Base-by-base conservation (phyloP, 2,888 invertebrate genomes). In the Hedya salicella region DNA sequence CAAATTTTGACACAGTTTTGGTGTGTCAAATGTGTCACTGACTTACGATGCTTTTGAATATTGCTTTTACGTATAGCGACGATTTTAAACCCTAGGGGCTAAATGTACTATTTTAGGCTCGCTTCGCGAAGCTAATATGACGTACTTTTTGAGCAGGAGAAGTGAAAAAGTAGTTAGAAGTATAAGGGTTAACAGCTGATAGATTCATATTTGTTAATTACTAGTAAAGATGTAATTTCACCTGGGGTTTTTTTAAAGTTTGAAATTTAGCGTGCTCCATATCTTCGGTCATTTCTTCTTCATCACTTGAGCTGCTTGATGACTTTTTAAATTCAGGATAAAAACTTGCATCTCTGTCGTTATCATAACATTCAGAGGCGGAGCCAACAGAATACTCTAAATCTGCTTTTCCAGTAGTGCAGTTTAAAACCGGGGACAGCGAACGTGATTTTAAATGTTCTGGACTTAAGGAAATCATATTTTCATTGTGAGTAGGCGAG, bases 221-320 rank as follows among this genome's bases (percentile, higher is more conserved):
- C n/a, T 40, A 40, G 40, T 40, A 40, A 40, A 40, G 13, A 40
- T 3, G 40, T 40, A 40, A n/a, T 40, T 40, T 40, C 40, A 40
- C 40, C 40, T 40, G 40, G 14, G 40, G 3, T 40, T 40, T n/a
- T 40, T 40, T 40, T 40, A n/a, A 40, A 40, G 40, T 40, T 40
- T 40, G 40, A 40, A 40, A n/a, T 5, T 40, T n/a, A 40, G 40
- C 40, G 40, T 13, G n/a, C 40, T 40, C 40, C 40, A 40, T 40
- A 40, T 40, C 40, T 40, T 40, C 40, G n/a, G 2, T n/a, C n/a
- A n/a, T 40, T 40, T 40, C 40, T 40, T n/a, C 40, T 40, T 40
- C 40, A 40, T 40, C 40, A 40, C 40, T 40, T 40, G 40, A 40
- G n/a, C n/a, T 40, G 40, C 40, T n/a, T 40, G 40, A 40, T 14